Base-by-base conservation (phyloP, 2,113 vertebrate genomes). In the Sterna hirundo region DNA sequence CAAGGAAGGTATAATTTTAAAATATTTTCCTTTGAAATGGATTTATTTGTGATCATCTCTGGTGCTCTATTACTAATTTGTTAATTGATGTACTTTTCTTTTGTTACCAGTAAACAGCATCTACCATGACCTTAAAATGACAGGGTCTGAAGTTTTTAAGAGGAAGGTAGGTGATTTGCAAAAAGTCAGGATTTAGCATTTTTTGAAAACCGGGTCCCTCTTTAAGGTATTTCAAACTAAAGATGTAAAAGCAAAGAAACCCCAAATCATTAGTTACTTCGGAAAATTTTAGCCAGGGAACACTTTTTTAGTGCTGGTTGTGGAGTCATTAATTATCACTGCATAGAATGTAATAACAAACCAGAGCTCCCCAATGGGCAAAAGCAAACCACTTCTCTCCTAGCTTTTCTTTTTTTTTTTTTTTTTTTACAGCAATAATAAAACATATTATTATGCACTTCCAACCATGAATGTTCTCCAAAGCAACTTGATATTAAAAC, bases 401-500 rank as follows among this genome's bases (percentile, higher is more conserved):
- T 44, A 70, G 71, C 4, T 55, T 76, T 83, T n/a, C 8, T 49
- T 71, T 26, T 26, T 15, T 49, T 66, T 52, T 70, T 64, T 32
- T 78, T 54, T 70, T 64, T n/a, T 78, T 49, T 5, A 42, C 40
- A 87, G 36, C 74, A 93, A n/a, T 85, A 93, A 87, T 89, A 91
- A 94, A 95, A 79, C 40, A 21, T 77, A 69, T 76, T 81, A 83
- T 86, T 91, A 85, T 40, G 34, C 74, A 92, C 66, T 86, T 97
- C 81, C 77, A 94, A 55, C 78, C 75, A 85, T 51, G 74, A 91
- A 83, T 58, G 44, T 92, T 85, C 86, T 94, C 86, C 74, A 90
- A 76, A 93, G 83, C 74, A 94, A 90, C 83, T 95, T 91, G 94
- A 95, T 96, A 93, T 82, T 87, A 96, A 97, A 93, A 70, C 86